A percentile compares a stretch with the other conserved stretches of the same genome.
These are phyloP conservation scores for Microplitis mediator DNA, from an alignment of 1,140 invertebrate species.

Conservation along the genomic window DNA sequence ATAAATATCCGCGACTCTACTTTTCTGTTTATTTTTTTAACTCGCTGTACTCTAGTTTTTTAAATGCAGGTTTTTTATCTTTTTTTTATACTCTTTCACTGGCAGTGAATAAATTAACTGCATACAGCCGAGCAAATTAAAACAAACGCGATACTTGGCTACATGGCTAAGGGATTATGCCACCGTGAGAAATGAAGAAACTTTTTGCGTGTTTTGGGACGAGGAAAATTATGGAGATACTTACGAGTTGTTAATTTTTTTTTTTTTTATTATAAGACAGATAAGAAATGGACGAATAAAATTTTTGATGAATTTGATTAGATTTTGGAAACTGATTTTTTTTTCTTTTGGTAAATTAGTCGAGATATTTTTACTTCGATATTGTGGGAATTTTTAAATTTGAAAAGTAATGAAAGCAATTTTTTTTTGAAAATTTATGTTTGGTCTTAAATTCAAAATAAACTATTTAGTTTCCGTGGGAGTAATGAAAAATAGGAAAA, in stretches of 20 bases:
- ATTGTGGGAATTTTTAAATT: too few species aligned
- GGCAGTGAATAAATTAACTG: constrained; percentile 39
- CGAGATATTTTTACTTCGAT: too few species aligned
- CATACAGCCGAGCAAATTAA: constrained; percentile 34
- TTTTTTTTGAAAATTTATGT: too few species aligned
- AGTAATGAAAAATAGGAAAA: too few species aligned
- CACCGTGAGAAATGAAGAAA: constrained; percentile 21
- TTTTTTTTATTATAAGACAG: too few species aligned
- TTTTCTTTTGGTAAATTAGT: too few species aligned
- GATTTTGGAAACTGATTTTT: too few species aligned
- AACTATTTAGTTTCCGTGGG: too few species aligned
- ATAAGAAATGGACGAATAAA: too few species aligned
- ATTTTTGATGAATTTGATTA: too few species aligned
- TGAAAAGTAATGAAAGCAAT: too few species aligned
- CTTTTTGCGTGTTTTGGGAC: background rate
- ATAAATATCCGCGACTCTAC: constrained; percentile 32
- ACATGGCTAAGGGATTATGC: constrained; percentile 31
- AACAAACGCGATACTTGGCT: constrained; percentile 36
- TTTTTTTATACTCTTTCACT: constrained; percentile 31
- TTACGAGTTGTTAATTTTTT: background rate
- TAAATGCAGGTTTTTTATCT: background rate
- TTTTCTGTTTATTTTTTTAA: constrained; percentile 1
- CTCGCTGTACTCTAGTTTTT: constrained; percentile 4
- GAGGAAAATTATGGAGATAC: constrained; percentile 1
- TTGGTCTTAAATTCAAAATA: too few species aligned